A percentile compares a stretch with the other conserved stretches of the same genome.
Evolutionary conservation across 2,113 vertebrate genomes (phyloP).

Genomic region (Chascanopsetta lugubris): DNA sequence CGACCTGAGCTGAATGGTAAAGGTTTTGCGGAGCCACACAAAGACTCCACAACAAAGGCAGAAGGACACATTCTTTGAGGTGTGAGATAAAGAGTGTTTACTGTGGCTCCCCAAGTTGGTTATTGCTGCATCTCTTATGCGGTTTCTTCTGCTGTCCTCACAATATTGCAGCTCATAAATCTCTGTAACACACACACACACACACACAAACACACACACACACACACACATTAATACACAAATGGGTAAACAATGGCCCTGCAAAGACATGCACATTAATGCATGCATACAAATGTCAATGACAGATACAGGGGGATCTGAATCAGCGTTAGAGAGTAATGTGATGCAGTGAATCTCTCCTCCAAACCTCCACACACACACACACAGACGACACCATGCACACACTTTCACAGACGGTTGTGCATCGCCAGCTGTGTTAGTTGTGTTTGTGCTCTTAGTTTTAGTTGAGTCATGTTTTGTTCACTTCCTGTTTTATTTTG

Average conservation of each 20-base stretch:
- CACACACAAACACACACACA: not conserved
- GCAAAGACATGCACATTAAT: not conserved
- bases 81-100: conserved; percentile 40
- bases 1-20: conserved; percentile 21
- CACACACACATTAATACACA: too few species aligned
- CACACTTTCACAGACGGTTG: not conserved
- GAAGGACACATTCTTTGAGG: conserved; percentile 24
- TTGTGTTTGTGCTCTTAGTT: too few species aligned
- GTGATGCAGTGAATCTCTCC: not conserved
- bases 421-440: too few species aligned
- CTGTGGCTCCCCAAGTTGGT: conserved; percentile 30
- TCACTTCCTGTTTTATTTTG: not conserved
- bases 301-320: not conserved
- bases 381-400: not conserved
- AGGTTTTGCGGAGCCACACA: not conserved
- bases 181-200: conserved; percentile 14
- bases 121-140: conserved; percentile 41
- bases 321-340: conserved; percentile 28
- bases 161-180: conserved; percentile 51
- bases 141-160: conserved; percentile 35
- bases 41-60: conserved; percentile 10
- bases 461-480: too few species aligned
- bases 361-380: conserved; percentile 11
- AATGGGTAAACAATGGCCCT: too few species aligned
- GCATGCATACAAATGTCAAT: conserved; percentile 14